These are phyloP conservation scores for Lepidurus apus DNA, from an alignment of 1,140 invertebrate genomes.

Conservation along the genomic window DNA sequence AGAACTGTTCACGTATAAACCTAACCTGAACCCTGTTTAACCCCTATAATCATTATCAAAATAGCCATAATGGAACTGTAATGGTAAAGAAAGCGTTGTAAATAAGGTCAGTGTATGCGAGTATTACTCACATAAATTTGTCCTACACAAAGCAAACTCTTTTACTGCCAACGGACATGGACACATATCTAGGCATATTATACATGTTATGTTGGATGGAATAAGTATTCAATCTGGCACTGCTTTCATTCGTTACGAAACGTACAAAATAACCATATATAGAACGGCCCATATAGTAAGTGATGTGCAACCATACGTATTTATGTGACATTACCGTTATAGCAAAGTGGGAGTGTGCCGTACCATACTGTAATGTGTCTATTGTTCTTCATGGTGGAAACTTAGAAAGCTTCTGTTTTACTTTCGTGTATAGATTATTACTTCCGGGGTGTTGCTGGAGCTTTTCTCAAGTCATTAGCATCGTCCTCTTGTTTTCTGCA, in stretches of 20 bases:
- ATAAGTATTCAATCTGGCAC: not conserved
- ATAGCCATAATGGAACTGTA: too few species aligned
- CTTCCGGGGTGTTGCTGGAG: not conserved
- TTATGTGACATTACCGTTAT: not conserved
- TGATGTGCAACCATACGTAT: constrained; percentile 5
- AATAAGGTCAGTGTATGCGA: too few species aligned
- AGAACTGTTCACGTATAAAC: too few species aligned
- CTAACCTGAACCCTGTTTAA: too few species aligned
- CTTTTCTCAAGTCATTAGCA: not conserved
- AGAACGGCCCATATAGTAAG: not conserved
- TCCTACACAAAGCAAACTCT: too few species aligned
- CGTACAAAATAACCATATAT: too few species aligned
- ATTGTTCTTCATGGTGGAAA: not conserved
- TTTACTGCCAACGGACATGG: too few species aligned
- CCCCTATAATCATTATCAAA: too few species aligned
- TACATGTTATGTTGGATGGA: too few species aligned
- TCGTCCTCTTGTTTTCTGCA: not conserved
- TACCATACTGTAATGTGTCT: not conserved
- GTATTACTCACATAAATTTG: too few species aligned
- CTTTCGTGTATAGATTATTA: not conserved
- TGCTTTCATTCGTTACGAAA: not conserved
- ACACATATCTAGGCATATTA: too few species aligned
- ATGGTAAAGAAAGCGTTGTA: too few species aligned
- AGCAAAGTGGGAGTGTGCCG: not conserved
- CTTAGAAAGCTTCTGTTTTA: not conserved